Evolutionary conservation across 2,888 invertebrate genomes (phyloP), one percentile per base, ranked within the genome.

Genomic region (Drosophila melanocephala): DNA sequence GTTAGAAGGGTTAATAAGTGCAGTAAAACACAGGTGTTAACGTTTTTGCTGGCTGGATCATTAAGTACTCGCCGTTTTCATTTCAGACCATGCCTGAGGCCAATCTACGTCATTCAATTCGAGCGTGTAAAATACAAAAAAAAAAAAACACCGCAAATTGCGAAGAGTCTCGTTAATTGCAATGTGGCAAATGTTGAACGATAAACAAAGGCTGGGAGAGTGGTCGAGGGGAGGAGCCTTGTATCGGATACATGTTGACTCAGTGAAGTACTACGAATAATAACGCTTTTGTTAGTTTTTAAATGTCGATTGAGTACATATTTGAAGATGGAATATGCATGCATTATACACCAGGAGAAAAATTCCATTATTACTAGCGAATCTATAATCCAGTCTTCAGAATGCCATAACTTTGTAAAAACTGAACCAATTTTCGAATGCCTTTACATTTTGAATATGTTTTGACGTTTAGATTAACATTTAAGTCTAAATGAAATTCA

Each of bases 31-130:
- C 73, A 75, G 72, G 83, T 88, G 81, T 65, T 73, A 71, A 81
- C 7, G 75, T 57, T 75, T 12, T 68, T 75, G 77, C 66, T 72
- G 58, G 59, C 5, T 16, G 69, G 62, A 81, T 89, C 87, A 79
- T 81, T 84, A 79, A 65, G 60, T 76, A 59, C 37, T 37, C 32
- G 66, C 83, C 77, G 75, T 70, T 85, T 68, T 73, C 59, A 81
- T 71, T 81, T 74, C 55, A 55, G 50, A 44, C 72, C 76, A 70
- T 65, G 32, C 30, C n/a, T 14, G 32, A 22, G 14, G 53, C 22
- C 59, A 67, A 75, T 79, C 71, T 87, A 81, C 85, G 85, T 85
- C 85, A 85, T 87, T 85, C 84, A 68, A 84, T 72, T 83, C 84
- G 69, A 88, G 71, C 85, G 81, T 86, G 75, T 69, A 16, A 47